Evolutionary conservation across 2,888 invertebrate genomes (phyloP).

Genomic region (Lapara coniferarum): DNA sequence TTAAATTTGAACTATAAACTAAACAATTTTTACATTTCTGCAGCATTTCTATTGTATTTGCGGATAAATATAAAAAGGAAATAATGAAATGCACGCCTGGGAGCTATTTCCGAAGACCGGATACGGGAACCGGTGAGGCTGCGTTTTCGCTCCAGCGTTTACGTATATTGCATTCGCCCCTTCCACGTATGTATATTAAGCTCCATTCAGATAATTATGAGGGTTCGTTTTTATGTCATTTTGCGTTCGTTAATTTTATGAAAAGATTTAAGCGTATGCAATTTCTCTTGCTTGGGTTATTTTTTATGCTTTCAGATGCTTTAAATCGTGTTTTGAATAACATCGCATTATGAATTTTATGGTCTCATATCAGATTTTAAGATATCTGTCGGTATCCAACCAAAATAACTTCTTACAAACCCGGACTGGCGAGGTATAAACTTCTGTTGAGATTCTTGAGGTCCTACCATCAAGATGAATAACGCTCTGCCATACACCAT

Average conservation of each 20-base stretch:
- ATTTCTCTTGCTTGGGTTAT: neutral
- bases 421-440: too few species aligned
- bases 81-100: slow-evolving; percentile 55
- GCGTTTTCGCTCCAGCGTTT: slow-evolving; percentile 42
- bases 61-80: slow-evolving; percentile 49
- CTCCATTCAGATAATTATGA: slow-evolving; percentile 7
- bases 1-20: slow-evolving; percentile 22
- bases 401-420: too few species aligned
- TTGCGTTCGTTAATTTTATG: neutral
- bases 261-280: neutral
- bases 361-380: too few species aligned
- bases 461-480: too few species aligned
- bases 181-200: neutral
- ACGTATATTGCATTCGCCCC: slow-evolving; percentile 14
- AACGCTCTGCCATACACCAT: too few species aligned
- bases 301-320: neutral
- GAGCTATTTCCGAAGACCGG: slow-evolving; percentile 53
- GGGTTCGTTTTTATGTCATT: neutral
- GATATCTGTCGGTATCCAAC: too few species aligned
- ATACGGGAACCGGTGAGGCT: slow-evolving; percentile 43
- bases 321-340: neutral
- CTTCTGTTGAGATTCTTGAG: too few species aligned
- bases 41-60: slow-evolving; percentile 33
- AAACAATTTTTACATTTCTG: slow-evolving; percentile 25
- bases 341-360: neutral